Conservation (phyloP, 2,888 invertebrate species). For the Leptinotarsa tumamoca region DNA sequence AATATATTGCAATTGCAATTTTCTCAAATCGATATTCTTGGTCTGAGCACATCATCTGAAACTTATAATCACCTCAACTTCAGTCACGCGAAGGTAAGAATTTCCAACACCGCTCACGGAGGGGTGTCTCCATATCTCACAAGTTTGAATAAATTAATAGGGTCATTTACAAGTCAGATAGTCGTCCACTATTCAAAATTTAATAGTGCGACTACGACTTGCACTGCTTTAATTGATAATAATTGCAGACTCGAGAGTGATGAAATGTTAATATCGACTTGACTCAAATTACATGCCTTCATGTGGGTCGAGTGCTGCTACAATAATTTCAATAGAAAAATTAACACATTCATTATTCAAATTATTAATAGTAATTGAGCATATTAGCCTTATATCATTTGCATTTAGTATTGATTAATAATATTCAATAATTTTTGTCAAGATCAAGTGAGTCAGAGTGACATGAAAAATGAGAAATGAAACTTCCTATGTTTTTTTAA, state of each 20-base stretch:
- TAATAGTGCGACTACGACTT: conserved; percentile 44
- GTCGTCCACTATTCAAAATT: conserved; percentile 56
- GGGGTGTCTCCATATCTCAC: conserved; percentile 52
- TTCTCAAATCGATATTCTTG: conserved; percentile 3
- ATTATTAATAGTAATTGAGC: conserved; percentile 32
- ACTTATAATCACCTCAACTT: conserved; percentile 45
- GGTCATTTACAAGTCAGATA: conserved; percentile 58
- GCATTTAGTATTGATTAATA: background rate
- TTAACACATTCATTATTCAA: conserved; percentile 42
- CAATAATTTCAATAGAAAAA: conserved; percentile 40
- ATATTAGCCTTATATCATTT: conserved; percentile 28
- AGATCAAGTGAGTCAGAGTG: too few species aligned
- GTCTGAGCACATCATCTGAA: conserved; percentile 12
- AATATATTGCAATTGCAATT: conserved; percentile 9
- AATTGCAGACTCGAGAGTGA: conserved; percentile 52
- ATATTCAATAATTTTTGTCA: background rate
- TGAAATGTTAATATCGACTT: conserved; percentile 43
- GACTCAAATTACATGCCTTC: conserved; percentile 31
- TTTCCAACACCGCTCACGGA: conserved; percentile 57
- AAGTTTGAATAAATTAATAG: conserved; percentile 38
- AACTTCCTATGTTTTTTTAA: too few species aligned
- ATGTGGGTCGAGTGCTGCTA: conserved; percentile 40
- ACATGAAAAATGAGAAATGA: too few species aligned
- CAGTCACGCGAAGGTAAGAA: conserved; percentile 59
- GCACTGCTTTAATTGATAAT: conserved; percentile 58